A percentile compares a stretch with the other conserved stretches of the same genome.
phyloP scores from a whole-genome alignment of 2,113 vertebrate species.

The Nycticryphes semicollaris region DNA sequence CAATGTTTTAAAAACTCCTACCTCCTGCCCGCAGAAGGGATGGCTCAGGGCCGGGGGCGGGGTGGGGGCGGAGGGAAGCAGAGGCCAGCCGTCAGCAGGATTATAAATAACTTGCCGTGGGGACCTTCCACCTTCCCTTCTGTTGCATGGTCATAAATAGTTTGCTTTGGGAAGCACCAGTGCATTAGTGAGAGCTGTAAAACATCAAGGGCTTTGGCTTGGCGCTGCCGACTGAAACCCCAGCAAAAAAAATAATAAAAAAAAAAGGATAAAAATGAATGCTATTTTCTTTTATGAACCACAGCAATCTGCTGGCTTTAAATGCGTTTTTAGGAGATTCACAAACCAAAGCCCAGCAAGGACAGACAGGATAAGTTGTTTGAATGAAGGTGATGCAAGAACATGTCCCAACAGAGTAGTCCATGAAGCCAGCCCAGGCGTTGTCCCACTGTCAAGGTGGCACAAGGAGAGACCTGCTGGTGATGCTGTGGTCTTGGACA shows the following conservation, averaged over 20 bases:
- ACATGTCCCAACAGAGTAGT: rapidly evolving
- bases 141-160: background rate
- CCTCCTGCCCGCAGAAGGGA: background rate
- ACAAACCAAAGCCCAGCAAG: background rate
- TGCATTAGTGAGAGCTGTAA: conserved; percentile 7
- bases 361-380: background rate
- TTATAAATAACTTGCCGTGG: background rate
- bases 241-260: background rate
- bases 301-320: background rate
- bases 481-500: background rate
- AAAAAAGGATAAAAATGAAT: background rate
- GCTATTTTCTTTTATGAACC: background rate
- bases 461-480: background rate
- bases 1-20: background rate
- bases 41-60: background rate
- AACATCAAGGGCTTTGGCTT: background rate
- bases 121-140: background rate
- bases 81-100: background rate
- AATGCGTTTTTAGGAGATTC: background rate
- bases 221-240: background rate
- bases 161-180: background rate
- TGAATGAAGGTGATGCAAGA: background rate
- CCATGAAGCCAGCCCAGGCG: background rate
- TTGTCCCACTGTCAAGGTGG: background rate
- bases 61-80: background rate